Evolutionary conservation across 2,113 vertebrate genomes (phyloP).

Genomic region (Argyrosomus japonicus): DNA sequence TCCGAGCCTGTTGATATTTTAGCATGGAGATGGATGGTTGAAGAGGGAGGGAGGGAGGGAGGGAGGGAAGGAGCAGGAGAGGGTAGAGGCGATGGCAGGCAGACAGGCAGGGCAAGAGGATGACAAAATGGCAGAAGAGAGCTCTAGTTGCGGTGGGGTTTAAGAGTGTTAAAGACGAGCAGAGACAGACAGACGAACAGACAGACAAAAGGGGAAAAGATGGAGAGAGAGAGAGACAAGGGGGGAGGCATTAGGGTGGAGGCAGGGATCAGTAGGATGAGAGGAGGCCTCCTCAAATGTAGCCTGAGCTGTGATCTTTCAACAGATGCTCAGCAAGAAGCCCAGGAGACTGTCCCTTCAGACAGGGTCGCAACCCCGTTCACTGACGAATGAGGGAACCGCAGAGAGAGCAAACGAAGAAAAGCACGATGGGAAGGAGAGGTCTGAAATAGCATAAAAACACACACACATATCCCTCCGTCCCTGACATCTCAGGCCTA

Average conservation of each 20-base stretch:
- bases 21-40: slow-evolving; percentile 67
- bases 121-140: slow-evolving; percentile 61
- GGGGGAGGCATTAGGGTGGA: neutral
- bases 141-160: slow-evolving; percentile 35
- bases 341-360: slow-evolving; percentile 76
- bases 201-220: slow-evolving; percentile 25
- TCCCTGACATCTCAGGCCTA: slow-evolving; percentile 64
- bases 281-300: slow-evolving; percentile 72
- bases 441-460: slow-evolving; percentile 63
- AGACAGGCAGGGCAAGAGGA: slow-evolving; percentile 43
- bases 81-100: slow-evolving; percentile 31
- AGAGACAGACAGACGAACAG: slow-evolving; percentile 1
- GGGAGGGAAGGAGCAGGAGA: slow-evolving; percentile 22
- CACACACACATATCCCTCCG: slow-evolving; percentile 33
- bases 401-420: slow-evolving; percentile 65
- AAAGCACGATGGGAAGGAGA: slow-evolving; percentile 67
- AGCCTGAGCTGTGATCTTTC: slow-evolving; percentile 78
- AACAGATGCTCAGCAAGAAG: slow-evolving; percentile 74
- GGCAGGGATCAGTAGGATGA: slow-evolving; percentile 69
- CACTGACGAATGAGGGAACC: slow-evolving; percentile 76
- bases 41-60: no score
- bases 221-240: neutral
- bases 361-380: slow-evolving; percentile 79
- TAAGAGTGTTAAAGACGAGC: slow-evolving; percentile 52
- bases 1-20: slow-evolving; percentile 74